Evolutionary conservation across 2,113 vertebrate species (phyloP).

Genomic region (Rana temporaria): DNA sequence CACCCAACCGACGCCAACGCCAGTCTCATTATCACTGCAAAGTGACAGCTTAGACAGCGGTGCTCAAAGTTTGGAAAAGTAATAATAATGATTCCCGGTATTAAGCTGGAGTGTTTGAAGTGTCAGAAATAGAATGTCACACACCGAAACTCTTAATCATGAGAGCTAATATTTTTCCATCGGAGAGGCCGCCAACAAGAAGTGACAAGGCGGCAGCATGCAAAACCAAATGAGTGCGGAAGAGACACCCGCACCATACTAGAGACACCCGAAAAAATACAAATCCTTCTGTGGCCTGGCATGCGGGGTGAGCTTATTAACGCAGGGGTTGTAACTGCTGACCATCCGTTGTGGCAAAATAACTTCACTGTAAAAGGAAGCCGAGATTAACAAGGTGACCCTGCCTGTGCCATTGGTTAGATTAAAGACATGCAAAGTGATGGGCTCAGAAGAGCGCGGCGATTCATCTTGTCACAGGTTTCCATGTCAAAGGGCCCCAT

Average conservation of each 20-base stretch:
- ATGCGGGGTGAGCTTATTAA: neutral
- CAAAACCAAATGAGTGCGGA: neutral
- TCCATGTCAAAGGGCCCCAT: conserved; percentile 1
- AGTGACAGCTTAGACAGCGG: conserved; percentile 1
- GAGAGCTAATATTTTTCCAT: conserved; percentile 39
- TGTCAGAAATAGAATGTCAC: neutral
- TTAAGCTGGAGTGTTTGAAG: conserved; percentile 13
- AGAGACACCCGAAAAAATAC: too few species aligned
- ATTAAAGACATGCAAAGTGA: neutral
- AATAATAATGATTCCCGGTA: conserved; percentile 1
- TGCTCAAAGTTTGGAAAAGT: neutral
- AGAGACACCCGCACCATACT: too few species aligned
- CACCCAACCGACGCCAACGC: neutral
- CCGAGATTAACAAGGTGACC: conserved; percentile 35
- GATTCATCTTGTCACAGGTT: conserved; percentile 41
- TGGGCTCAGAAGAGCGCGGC: neutral
- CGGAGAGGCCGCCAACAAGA: neutral
- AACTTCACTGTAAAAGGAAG: neutral
- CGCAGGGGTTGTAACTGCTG: neutral
- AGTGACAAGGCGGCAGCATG: neutral
- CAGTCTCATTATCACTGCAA: neutral
- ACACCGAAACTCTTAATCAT: conserved; percentile 3
- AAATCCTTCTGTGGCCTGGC: neutral
- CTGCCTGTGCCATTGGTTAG: neutral
- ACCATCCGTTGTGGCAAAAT: neutral